Percentiles rank a stretch among this genome's conserved stretches.
phyloP scores from a whole-genome alignment of 1,140 invertebrate genomes.

The Pogonomyrmex barbatus region DNA sequence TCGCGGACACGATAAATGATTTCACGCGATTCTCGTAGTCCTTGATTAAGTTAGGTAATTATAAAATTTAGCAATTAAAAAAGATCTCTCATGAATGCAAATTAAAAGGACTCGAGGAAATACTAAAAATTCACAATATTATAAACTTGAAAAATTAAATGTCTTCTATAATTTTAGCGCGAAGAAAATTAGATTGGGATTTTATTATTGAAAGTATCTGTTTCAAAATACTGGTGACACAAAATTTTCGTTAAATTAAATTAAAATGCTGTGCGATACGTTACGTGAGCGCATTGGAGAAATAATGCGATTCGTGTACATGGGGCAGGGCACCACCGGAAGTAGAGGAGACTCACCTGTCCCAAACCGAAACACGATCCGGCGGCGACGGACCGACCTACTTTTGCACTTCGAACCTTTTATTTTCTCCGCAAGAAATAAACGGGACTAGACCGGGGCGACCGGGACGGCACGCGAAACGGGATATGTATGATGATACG shows the following conservation, averaged over 20 bases:
- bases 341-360: conserved; percentile 67
- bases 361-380: conserved; percentile 47
- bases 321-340: conserved; percentile 53
- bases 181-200: neutral
- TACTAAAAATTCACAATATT: neutral
- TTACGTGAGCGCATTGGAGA: neutral
- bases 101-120: neutral
- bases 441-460: conserved; percentile 34
- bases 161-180: neutral
- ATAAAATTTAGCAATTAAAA: neutral
- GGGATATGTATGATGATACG: conserved; percentile 52
- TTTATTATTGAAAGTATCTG: neutral
- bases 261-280: neutral
- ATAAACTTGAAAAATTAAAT: neutral
- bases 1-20: conserved; percentile 6
- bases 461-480: neutral
- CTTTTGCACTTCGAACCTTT: conserved; percentile 13
- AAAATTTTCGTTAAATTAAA: conserved; percentile 3
- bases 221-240: neutral
- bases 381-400: conserved; percentile 36
- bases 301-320: neutral
- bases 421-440: conserved; percentile 36
- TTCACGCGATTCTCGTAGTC: conserved; percentile 18
- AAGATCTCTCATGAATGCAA: neutral
- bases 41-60: neutral